phyloP scores from a whole-genome alignment of 2,888 invertebrate genomes.

The Aromia moschata region DNA sequence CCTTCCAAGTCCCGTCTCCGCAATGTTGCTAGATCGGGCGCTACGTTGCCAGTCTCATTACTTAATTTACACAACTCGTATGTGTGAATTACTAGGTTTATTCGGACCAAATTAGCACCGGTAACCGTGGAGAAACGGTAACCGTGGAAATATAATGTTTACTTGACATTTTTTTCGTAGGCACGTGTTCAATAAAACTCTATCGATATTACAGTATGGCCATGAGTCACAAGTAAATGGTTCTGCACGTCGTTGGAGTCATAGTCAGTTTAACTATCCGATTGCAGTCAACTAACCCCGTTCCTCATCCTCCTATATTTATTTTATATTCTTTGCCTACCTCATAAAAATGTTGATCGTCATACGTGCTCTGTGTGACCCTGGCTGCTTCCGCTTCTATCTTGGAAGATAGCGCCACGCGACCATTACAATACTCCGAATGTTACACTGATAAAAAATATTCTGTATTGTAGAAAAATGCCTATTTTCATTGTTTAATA shows the following conservation, averaged over 20 bases:
- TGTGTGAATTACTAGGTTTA: no score
- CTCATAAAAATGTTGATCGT: conserved; percentile 53
- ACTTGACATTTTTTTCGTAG: neutral
- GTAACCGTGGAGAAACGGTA: neutral
- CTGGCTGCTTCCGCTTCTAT: conserved; percentile 30
- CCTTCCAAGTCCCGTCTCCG: no score
- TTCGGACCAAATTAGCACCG: no score
- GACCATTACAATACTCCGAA: conserved; percentile 28
- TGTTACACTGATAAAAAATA: no score
- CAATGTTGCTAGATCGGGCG: no score
- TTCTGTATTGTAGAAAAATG: no score
- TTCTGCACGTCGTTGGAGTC: neutral
- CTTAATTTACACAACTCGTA: no score
- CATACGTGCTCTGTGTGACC: conserved; percentile 46
- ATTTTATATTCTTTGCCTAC: conserved; percentile 51
- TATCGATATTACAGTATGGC: neutral
- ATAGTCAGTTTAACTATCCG: no score
- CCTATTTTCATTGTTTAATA: no score
- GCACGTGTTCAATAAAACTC: neutral
- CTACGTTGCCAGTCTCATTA: no score
- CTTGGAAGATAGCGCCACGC: conserved; percentile 9
- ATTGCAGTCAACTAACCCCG: conserved; percentile 53
- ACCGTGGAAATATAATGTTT: neutral
- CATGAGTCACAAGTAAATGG: neutral
- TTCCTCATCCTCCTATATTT: conserved; percentile 56